These are phyloP conservation scores for Sceloporus tristichus DNA, from an alignment of 2,113 vertebrate species.

Conservation along the genomic window DNA sequence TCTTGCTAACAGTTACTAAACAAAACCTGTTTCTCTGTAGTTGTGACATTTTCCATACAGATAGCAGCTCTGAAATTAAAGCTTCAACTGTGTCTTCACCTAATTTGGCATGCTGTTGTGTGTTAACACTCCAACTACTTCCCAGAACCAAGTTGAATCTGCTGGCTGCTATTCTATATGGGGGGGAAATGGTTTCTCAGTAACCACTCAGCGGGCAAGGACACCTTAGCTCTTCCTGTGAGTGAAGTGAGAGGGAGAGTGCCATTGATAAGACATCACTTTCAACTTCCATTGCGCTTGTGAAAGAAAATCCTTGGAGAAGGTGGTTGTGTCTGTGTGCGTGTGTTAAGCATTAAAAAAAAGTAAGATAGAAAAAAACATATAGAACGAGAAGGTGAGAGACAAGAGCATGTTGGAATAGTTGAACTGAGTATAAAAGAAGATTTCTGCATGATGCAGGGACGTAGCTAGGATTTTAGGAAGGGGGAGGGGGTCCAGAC, in stretches of 20 bases:
- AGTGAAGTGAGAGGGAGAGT: not conserved
- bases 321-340: not conserved
- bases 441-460: not conserved
- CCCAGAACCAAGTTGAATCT: not conserved
- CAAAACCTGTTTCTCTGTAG: too few relatives aligned
- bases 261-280: not conserved
- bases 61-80: not conserved
- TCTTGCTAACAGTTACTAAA: not conserved
- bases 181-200: slow-evolving; percentile 1
- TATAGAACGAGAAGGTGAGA: not conserved
- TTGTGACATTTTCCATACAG: not conserved
- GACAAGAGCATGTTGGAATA: slow-evolving; percentile 1
- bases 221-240: slow-evolving; percentile 8
- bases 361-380: too few relatives aligned
- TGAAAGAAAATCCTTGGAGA: not conserved
- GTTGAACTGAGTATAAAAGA: not conserved
- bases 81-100: slow-evolving; percentile 12
- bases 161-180: not conserved
- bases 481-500: too few relatives aligned
- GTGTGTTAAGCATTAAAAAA: not conserved
- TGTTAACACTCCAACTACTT: not conserved
- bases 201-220: slow-evolving; percentile 8
- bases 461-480: too few relatives aligned
- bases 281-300: not conserved
- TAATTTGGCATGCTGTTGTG: slow-evolving; percentile 15